Evolutionary conservation across 2,888 invertebrate genomes (phyloP).

Genomic region (Phengaris alcon): DNA sequence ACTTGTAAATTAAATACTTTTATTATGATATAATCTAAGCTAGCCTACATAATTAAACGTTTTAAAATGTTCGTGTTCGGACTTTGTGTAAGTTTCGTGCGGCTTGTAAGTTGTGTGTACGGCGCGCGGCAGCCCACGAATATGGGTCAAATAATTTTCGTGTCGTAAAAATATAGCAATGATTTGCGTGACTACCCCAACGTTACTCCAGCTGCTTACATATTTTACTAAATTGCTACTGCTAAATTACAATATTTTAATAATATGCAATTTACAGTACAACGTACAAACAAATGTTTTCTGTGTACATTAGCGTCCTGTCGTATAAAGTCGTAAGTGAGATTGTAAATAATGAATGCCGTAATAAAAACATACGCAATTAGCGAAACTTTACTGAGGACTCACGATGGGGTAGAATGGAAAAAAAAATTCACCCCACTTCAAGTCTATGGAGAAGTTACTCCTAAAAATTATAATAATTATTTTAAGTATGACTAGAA

Average conservation of each 20-base stretch:
- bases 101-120: neutral
- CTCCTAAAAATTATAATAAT: too few relatives aligned
- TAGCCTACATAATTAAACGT: neutral
- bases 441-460: too few relatives aligned
- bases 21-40: neutral
- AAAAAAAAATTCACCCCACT: too few relatives aligned
- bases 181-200: constrained; percentile 26
- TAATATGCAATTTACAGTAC: constrained; percentile 21
- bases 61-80: neutral
- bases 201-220: constrained; percentile 11
- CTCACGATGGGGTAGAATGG: too few relatives aligned
- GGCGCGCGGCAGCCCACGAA: constrained; percentile 3
- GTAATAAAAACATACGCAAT: neutral
- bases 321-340: constrained; percentile 1
- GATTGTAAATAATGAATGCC: neutral
- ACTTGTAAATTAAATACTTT: too few relatives aligned
- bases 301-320: neutral
- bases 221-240: too few relatives aligned
- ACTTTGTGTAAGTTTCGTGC: neutral
- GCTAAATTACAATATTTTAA: constrained; percentile 25
- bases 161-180: constrained; percentile 25
- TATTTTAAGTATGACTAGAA: too few relatives aligned
- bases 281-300: constrained; percentile 5
- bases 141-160: constrained; percentile 32
- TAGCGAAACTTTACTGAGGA: neutral